Evolutionary conservation across 2,888 invertebrate genomes (phyloP).

Genomic region (Eupeodes latifasciatus): DNA sequence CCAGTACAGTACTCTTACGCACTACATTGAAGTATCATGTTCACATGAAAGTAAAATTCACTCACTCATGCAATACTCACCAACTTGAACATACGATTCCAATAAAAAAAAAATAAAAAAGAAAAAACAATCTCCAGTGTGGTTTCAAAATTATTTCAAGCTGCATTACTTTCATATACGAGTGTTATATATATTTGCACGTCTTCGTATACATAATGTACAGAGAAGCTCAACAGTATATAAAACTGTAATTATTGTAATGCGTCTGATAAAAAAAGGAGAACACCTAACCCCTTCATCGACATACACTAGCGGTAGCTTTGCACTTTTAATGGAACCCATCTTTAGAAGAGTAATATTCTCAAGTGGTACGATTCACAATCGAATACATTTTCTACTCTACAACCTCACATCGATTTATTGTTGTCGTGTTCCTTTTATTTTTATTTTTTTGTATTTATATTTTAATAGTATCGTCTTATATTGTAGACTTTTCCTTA

Average conservation of each 20-base stretch:
- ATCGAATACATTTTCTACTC: slow-evolving; percentile 59
- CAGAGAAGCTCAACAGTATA: slow-evolving; percentile 16
- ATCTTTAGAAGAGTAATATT: slow-evolving; percentile 68
- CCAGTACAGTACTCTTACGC: neutral
- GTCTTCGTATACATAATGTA: neutral
- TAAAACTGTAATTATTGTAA: slow-evolving; percentile 70
- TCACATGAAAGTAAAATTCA: slow-evolving; percentile 28
- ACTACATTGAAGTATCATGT: slow-evolving; percentile 35
- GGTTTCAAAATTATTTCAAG: slow-evolving; percentile 43
- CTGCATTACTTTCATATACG: slow-evolving; percentile 43
- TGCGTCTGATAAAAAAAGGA: slow-evolving; percentile 62
- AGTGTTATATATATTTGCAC: neutral
- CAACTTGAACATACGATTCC: neutral
- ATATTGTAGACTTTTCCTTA: slow-evolving; percentile 58
- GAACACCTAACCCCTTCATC: slow-evolving; percentile 15
- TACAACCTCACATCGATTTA: slow-evolving; percentile 63
- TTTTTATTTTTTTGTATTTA: slow-evolving; percentile 11
- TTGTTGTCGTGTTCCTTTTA: slow-evolving; percentile 55
- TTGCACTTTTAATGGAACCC: slow-evolving; percentile 69
- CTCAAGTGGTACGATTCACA: slow-evolving; percentile 66
- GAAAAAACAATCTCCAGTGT: slow-evolving; percentile 28
- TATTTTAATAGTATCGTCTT: slow-evolving; percentile 64
- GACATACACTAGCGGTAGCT: slow-evolving; percentile 28
- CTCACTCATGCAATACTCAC: slow-evolving; percentile 27
- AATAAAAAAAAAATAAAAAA: neutral